Percentiles rank a stretch among this genome's conserved stretches.
phyloP scores from a whole-genome alignment of 2,113 vertebrate genomes.

The Ivindomyrus marchei region DNA sequence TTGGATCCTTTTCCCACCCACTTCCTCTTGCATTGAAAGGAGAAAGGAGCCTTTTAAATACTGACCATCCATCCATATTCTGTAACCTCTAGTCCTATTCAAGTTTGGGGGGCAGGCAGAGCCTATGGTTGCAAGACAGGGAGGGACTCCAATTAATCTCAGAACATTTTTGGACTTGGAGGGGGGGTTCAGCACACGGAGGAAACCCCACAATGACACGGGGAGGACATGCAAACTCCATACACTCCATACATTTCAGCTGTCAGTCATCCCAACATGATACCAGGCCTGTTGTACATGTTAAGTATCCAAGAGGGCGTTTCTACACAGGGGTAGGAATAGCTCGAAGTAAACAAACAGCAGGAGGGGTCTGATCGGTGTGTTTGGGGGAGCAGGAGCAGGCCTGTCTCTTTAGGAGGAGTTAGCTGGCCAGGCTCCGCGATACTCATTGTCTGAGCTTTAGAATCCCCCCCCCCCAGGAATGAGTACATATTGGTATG shows the following conservation, averaged over 20 bases:
- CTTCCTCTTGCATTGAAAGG: neutral
- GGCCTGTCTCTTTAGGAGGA: neutral
- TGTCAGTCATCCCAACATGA: neutral
- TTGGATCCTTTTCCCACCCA: neutral
- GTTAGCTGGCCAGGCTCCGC: neutral
- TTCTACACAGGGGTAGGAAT: neutral
- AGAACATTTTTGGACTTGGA: too few species aligned
- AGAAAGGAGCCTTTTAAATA: neutral
- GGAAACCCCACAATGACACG: too few species aligned
- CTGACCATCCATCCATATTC: too few species aligned
- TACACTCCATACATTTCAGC: neutral
- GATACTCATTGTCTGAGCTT: neutral
- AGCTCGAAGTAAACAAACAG: neutral
- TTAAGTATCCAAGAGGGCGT: neutral
- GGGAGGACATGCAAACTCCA: too few species aligned
- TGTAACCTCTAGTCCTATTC: too few species aligned
- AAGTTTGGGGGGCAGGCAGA: too few species aligned
- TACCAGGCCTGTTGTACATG: neutral
- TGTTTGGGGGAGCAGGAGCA: neutral
- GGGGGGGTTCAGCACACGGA: too few species aligned
- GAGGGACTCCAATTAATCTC: too few species aligned
- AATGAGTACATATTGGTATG: neutral
- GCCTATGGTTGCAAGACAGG: too few species aligned
- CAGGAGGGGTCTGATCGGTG: neutral
- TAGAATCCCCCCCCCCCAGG: neutral